A percentile compares a stretch with the other conserved stretches of the same genome.
Conservation (phyloP, 2,888 invertebrate genomes). For the Papilio elwesi region DNA sequence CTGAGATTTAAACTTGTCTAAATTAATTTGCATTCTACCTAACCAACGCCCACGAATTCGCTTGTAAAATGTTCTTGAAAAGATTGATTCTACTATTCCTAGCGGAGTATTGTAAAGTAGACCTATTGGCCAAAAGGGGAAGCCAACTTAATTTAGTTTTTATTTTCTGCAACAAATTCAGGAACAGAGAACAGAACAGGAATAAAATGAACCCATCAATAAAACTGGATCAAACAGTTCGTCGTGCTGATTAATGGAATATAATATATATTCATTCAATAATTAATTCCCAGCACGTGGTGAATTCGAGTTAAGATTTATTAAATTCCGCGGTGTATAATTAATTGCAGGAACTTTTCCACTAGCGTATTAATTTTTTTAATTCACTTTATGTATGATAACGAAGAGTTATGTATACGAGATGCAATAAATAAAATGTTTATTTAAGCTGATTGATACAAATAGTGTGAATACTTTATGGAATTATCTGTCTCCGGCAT, state of each 20-base stretch:
- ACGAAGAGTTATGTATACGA: not conserved
- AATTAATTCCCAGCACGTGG: constrained; percentile 29
- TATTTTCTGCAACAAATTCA: not conserved
- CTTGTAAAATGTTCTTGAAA: constrained; percentile 5
- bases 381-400: not conserved
- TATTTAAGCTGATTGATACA: no score
- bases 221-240: constrained; percentile 4
- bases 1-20: constrained; percentile 37
- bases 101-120: not conserved
- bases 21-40: constrained; percentile 32
- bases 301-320: constrained; percentile 21
- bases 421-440: not conserved
- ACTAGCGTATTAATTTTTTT: not conserved
- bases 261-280: constrained; percentile 27
- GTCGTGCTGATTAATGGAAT: constrained; percentile 27
- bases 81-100: not conserved
- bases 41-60: constrained; percentile 11
- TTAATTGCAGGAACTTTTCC: constrained; percentile 21
- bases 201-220: constrained; percentile 12
- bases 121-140: not conserved
- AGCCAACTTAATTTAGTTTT: not conserved
- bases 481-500: no score
- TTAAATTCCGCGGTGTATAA: constrained; percentile 21
- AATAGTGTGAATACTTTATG: no score
- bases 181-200: not conserved